Evolutionary conservation across 2,113 vertebrate species (phyloP), one percentile per base, ranked within the genome.

Genomic region (Calyptommatus sinebrachiatus): DNA sequence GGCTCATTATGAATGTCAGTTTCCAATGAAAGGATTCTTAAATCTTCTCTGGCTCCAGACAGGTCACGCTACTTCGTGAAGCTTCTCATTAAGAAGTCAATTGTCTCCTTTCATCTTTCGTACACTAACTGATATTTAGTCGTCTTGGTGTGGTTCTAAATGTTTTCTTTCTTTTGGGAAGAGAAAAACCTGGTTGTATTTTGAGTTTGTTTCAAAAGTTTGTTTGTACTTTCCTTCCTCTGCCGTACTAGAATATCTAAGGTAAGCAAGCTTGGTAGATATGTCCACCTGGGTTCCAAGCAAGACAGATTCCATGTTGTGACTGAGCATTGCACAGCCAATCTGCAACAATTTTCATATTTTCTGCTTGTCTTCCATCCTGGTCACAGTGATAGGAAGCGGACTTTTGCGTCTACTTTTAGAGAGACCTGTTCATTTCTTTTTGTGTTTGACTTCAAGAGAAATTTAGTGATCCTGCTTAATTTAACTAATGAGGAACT

Each of bases 51-150:
- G 35, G 22, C 48, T 80, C 63, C 10, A 6, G 16, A 61, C 5
- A 0, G 4, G 68, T 29, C 73, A 12, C 7, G 0, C 0, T 68
- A 68, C 61, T 7, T 0, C 1, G 20, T 45, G 8, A 24, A 78
- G n/a, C 0, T 18, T 16, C 70, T 12, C 9, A 0, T 62, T 41
- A 53, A 31, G 22, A 71, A 74, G 8, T 46, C 78, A 82, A 0
- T 46, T 11, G 35, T 9, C 69, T 69, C 2, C 21, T 2, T 83
- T 1, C 29, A 82, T 61, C 9, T 83, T 29, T 61, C 0, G 0
- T 60, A 31, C 78, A 45, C 75, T 71, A 68, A 76, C 80, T 48
- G 2, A 45, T 7, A 7, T 78, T 46, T 69, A 18, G 20, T 16
- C 2, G 0, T 60, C 20, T 9, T 67, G 24, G 26, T 69, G 1